Percentiles rank a stretch among this genome's conserved stretches.
phyloP scores from a whole-genome alignment of 2,888 invertebrate genomes.

The Brassicogethes aeneus region DNA sequence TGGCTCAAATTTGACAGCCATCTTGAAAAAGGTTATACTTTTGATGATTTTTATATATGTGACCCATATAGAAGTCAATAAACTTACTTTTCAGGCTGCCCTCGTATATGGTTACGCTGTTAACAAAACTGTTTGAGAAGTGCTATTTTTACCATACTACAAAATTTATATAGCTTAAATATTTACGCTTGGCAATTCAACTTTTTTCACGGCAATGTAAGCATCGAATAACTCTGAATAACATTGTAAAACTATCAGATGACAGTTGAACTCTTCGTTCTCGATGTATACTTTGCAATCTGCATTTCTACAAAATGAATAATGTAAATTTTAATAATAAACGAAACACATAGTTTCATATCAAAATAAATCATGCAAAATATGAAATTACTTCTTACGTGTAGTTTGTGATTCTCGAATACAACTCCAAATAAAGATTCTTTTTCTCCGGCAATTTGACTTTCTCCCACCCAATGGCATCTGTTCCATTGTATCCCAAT shows the following conservation, averaged over 20 bases:
- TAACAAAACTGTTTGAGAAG: no score
- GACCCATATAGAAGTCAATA: no score
- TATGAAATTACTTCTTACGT: slow-evolving; percentile 46
- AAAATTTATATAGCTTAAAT: no score
- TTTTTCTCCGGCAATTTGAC: slow-evolving; percentile 57
- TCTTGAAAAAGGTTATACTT: no score
- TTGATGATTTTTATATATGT: no score
- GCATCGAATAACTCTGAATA: slow-evolving; percentile 58
- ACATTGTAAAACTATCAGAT: slow-evolving; percentile 58
- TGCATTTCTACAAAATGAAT: slow-evolving; percentile 48
- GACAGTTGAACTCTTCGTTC: slow-evolving; percentile 59
- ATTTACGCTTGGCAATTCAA: slow-evolving; percentile 32
- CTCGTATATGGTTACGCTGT: no score
- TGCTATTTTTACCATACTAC: no score
- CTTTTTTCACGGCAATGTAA: slow-evolving; percentile 37
- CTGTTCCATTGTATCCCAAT: slow-evolving; percentile 30
- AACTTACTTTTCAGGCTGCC: no score
- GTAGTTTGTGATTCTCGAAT: slow-evolving; percentile 55
- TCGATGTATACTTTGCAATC: slow-evolving; percentile 58
- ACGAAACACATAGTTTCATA: not conserved
- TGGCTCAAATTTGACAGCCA: no score
- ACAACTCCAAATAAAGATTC: slow-evolving; percentile 57
- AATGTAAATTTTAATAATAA: not conserved
- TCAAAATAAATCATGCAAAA: no score
- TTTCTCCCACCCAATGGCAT: slow-evolving; percentile 54